Evolutionary conservation across 2,797 vertebrate species (phyloP), one percentile per base, ranked within the genome.

Genomic region (Falco cherrug): DNA sequence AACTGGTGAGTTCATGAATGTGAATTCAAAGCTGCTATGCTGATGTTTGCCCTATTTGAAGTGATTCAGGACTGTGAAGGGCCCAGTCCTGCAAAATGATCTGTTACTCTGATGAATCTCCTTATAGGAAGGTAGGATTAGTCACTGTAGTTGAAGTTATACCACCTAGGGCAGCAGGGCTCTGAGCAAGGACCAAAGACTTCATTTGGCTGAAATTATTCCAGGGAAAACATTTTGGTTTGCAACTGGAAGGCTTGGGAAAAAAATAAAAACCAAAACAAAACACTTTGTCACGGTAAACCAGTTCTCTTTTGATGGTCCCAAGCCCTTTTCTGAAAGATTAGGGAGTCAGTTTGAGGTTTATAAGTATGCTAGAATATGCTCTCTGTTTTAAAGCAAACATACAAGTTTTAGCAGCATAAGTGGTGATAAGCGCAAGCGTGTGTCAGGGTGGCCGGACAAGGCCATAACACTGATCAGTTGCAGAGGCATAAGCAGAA

Each of bases 351-450:
- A 53, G 0, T 41, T 64, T 81, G 53, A 78, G 25, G 24, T 25
- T 65, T 79, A 1, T 35, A 48, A 71, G 9, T 70, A 70, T 71
- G 19, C 4, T n/a, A 15, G n/a, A 71, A 25, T 13, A 25, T 33
- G 5, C 2, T 51, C 3, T 71, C 3, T 6, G 20, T 54, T 54
- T 87, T 78, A 89, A 64, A 53, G 5, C 6, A 57, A 73, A 50
- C 10, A 17, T 24, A 13, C 1, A 28, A 14, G 3, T 37, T 85
- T 51, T 54, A 60, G 53, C 1, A 1, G 21, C 3, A 0, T 14
- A 78, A 73, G 35, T 57, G 43, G 5, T 17, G 61, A 70, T 57
- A 74, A 78, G 6, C 63, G 28, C 0, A 1, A 25, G 11, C 33
- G 4, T 29, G 4, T 5, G 7, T 76, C 20, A 48, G 17, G 20